Evolutionary conservation across 2,888 invertebrate species (phyloP).

Genomic region (Phoenoteleia sp.): DNA sequence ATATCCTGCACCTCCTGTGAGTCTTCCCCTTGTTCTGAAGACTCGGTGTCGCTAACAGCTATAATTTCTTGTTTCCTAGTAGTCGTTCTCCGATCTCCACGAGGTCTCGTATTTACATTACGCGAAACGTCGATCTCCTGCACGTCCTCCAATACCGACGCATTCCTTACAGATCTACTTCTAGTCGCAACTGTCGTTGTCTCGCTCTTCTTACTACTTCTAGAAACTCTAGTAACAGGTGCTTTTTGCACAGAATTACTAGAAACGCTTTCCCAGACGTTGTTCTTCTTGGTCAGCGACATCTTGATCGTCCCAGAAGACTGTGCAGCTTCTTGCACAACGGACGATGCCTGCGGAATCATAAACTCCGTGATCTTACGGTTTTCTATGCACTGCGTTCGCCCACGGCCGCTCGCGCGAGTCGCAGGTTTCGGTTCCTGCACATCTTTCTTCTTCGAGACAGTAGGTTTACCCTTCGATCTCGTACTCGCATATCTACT

Average conservation of each 20-base stretch:
- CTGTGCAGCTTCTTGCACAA: background rate
- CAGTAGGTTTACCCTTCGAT: too few relatives aligned
- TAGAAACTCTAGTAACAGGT: background rate
- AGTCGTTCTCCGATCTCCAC: background rate
- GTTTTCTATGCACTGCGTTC: background rate
- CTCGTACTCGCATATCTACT: too few relatives aligned
- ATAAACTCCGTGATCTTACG: conserved; percentile 18
- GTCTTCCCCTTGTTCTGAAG: background rate
- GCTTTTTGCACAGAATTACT: background rate
- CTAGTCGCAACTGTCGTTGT: background rate
- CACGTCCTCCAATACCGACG: too few relatives aligned
- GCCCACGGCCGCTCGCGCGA: background rate
- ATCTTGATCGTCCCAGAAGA: conserved; percentile 37
- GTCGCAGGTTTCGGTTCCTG: background rate
- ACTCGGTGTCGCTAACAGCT: background rate
- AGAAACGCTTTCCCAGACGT: conserved; percentile 46
- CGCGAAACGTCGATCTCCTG: too few relatives aligned
- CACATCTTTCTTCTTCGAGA: too few relatives aligned
- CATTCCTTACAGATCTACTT: background rate
- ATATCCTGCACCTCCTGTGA: background rate
- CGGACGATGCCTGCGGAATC: background rate
- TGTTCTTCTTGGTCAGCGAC: conserved; percentile 41
- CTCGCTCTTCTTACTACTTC: background rate
- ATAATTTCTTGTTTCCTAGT: background rate
- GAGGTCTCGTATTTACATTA: background rate